Percentiles rank a stretch among this genome's conserved stretches.
These are phyloP conservation scores for Euthynnus affinis DNA, from an alignment of 2,797 vertebrate species.

Conservation along the genomic window DNA sequence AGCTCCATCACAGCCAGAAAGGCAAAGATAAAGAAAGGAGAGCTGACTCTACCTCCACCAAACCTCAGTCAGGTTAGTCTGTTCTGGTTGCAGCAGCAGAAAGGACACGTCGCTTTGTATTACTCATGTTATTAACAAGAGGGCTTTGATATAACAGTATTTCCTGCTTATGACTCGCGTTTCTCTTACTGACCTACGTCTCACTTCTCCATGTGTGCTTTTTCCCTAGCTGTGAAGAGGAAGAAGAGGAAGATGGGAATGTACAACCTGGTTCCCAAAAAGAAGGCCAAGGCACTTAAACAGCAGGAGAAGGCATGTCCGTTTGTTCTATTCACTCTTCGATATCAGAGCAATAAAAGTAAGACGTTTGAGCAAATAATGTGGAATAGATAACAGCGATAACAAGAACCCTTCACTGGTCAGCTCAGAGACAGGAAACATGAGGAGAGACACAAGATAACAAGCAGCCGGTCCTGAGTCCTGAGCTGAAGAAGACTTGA, in stretches of 20 bases:
- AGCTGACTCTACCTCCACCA: constrained; percentile 71
- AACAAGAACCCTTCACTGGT: no score
- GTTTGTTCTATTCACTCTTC: not conserved
- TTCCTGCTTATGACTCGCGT: not conserved
- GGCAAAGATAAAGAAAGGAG: constrained; percentile 62
- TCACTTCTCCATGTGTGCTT: constrained; percentile 27
- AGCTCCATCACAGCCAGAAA: constrained; percentile 87
- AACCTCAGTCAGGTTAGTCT: constrained; percentile 86
- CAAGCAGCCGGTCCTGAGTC: no score
- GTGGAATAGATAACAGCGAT: no score
- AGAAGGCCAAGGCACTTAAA: constrained; percentile 93
- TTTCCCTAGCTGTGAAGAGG: constrained; percentile 86
- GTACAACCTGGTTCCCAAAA: constrained; percentile 97
- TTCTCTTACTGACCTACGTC: not conserved
- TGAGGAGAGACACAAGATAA: no score
- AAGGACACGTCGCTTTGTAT: not conserved
- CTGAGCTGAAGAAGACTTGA: no score
- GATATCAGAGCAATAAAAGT: no score
- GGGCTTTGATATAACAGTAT: not conserved
- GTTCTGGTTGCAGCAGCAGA: not conserved
- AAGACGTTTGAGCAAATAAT: no score
- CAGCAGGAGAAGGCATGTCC: constrained; percentile 89
- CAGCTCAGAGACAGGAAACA: no score
- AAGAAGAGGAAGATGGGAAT: constrained; percentile 97
- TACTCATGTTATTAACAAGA: no score